Conservation (phyloP, 2,888 invertebrate genomes). For the Eupithecia exiguata region DNA sequence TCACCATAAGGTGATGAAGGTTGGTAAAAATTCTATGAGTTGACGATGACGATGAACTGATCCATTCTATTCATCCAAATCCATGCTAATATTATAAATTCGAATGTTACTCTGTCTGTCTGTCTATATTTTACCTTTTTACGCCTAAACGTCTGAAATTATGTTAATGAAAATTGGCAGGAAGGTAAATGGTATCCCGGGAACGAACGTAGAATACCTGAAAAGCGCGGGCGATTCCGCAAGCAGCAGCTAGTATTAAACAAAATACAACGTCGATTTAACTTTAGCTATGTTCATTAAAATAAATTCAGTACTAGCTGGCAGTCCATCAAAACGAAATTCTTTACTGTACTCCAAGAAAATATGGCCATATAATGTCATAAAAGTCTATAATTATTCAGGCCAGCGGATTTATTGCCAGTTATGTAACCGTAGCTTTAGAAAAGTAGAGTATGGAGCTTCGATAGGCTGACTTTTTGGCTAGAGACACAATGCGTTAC, state of each 20-base stretch:
- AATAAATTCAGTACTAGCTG: not conserved
- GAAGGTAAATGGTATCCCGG: no score
- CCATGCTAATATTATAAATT: no score
- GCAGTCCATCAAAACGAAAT: slow-evolving; percentile 10
- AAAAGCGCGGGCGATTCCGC: no score
- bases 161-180: no score
- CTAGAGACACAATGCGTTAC: slow-evolving; percentile 1
- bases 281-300: not conserved
- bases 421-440: slow-evolving; percentile 24
- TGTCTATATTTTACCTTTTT: no score
- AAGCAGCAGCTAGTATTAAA: not conserved
- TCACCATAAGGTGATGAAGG: not conserved
- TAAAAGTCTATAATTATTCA: slow-evolving; percentile 25
- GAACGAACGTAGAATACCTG: no score
- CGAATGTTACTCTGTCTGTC: no score
- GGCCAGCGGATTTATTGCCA: slow-evolving; percentile 21
- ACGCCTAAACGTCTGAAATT: no score
- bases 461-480: not conserved
- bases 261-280: not conserved
- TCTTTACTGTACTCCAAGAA: not conserved
- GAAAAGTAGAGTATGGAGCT: not conserved
- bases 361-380: slow-evolving; percentile 12
- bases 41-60: not conserved
- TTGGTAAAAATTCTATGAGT: not conserved
- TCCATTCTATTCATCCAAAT: no score